These are phyloP conservation scores for Habropoda laboriosa DNA, from an alignment of 1,140 invertebrate species.

Conservation along the genomic window DNA sequence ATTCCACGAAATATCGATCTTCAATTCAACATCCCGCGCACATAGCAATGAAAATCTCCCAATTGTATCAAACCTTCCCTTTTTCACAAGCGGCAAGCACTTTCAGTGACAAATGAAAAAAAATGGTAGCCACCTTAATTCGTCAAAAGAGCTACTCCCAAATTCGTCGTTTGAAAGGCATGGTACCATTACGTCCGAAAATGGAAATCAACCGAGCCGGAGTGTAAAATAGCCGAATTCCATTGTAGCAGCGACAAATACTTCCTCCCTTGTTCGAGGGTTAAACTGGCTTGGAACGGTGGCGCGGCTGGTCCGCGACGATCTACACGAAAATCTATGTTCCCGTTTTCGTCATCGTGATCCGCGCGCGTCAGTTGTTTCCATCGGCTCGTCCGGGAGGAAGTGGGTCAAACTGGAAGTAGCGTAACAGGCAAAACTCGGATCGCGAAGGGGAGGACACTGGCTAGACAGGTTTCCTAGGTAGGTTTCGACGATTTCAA, in stretches of 20 bases:
- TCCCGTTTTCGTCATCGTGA: conserved; percentile 17
- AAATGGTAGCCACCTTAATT: too few relatives aligned
- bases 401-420: conserved; percentile 52
- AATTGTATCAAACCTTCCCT: too few relatives aligned
- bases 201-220: not conserved
- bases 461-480: not conserved
- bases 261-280: not conserved
- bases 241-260: not conserved
- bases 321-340: conserved; percentile 11
- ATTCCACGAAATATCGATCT: too few relatives aligned
- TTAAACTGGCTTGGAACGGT: not conserved
- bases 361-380: conserved; percentile 14
- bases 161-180: too few relatives aligned
- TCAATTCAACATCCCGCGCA: too few relatives aligned
- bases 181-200: too few relatives aligned
- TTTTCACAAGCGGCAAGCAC: too few relatives aligned
- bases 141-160: too few relatives aligned
- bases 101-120: too few relatives aligned
- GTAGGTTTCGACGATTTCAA: conserved; percentile 13
- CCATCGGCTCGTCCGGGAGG: conserved; percentile 8
- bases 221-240: not conserved
- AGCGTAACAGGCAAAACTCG: conserved; percentile 25
- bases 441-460: conserved; percentile 7
- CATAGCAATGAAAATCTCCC: too few relatives aligned
- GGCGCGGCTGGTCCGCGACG: not conserved